These are phyloP conservation scores for Acanthosoma haemorrhoidale DNA, from an alignment of 2,888 invertebrate genomes.

Conservation along the genomic window DNA sequence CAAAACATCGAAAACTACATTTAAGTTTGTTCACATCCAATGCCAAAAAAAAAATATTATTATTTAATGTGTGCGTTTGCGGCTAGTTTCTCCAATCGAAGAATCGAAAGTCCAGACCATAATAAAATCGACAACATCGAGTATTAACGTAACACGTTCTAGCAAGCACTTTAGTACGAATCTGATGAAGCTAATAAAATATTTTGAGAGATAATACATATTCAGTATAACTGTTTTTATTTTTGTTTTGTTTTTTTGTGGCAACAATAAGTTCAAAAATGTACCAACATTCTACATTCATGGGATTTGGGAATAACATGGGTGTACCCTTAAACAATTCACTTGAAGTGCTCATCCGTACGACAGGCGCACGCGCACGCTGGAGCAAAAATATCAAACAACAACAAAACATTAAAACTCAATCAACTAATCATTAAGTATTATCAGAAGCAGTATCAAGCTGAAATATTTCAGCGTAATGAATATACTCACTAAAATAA, in stretches of 20 bases:
- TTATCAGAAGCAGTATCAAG: neutral
- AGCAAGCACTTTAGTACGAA: too few relatives aligned
- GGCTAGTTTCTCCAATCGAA: neutral
- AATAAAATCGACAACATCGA: too few relatives aligned
- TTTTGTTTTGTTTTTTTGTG: too few relatives aligned
- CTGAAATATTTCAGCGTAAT: neutral
- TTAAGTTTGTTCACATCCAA: neutral
- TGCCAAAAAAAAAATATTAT: neutral
- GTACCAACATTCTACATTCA: neutral
- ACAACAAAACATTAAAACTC: neutral
- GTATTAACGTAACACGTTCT: too few relatives aligned
- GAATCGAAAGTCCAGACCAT: too few relatives aligned
- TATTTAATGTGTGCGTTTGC: constrained; percentile 6
- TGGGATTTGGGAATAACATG: neutral
- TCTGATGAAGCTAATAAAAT: too few relatives aligned
- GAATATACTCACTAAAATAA: neutral
- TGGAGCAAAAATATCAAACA: neutral
- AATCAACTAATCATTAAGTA: too few relatives aligned
- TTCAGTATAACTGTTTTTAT: neutral
- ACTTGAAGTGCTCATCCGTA: too few relatives aligned
- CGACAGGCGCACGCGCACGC: neutral
- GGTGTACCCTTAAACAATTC: too few relatives aligned
- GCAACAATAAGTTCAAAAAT: neutral
- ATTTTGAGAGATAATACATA: too few relatives aligned
- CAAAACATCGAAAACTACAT: neutral